Evolutionary conservation across 2,888 invertebrate genomes (phyloP), one percentile per base, ranked within the genome.

Genomic region (Exocentrus adspersus): DNA sequence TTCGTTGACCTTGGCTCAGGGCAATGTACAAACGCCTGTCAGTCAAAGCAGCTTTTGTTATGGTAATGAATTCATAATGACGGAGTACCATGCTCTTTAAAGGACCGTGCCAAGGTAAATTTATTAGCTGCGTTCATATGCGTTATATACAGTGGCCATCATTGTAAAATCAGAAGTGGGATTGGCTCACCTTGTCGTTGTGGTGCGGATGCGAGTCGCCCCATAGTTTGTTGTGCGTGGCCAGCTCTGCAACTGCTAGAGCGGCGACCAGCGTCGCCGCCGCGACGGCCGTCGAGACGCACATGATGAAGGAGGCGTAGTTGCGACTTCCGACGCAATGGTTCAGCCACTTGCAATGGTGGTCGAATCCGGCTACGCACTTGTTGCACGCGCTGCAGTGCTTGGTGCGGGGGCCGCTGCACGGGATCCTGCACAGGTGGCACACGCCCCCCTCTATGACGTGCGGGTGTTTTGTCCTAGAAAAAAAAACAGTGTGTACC

Each of bases 261-360:
- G 87, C 86, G 70, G 90, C 86, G 56, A 94, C 90, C 69, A 90
- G 86, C 62, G 90, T 79, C 12, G 92, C 88, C 69, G 92, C 89
- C 62, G 90, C 84, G 67, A 93, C 88, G 17, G 94, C 94, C 54
- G 93, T 91, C 62, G 89, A 86, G 59, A 95, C 90, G 78, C 93
- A 92, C 80, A 90, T 88, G 72, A 94, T 86, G 82, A 95, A 95
- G 21, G 91, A 89, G 43, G 86, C 87, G 86, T 97, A 98, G 82
- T 97, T 98, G 73, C 95, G 86, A 45, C 88, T 88, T 6, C 98
- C 98, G 66, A 98, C 90, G 85, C 98, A 98, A 83, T 96, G 97
- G 85, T 98, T 98, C 72, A 98, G 86, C 98, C 98, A 98, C 86
- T 97, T 96, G 86, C 98, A 98, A 83, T 98, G 98, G 82, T 98